These are phyloP conservation scores for Benthosema pterotum DNA, from an alignment of 2,797 vertebrate species.

Conservation along the genomic window DNA sequence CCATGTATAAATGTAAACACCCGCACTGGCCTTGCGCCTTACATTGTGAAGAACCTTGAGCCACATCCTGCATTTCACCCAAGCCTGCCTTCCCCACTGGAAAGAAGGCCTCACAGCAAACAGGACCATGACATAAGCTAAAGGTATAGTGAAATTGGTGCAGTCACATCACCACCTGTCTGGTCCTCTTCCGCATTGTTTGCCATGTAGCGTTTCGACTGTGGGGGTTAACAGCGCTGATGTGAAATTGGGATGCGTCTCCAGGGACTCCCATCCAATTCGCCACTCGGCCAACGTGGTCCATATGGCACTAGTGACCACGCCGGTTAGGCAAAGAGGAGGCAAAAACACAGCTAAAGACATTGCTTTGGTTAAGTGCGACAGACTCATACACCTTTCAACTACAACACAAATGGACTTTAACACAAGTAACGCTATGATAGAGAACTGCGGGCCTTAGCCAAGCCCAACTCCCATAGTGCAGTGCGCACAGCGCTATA, in stretches of 20 bases:
- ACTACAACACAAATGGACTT: slow-evolving; percentile 67
- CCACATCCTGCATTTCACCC: slow-evolving; percentile 40
- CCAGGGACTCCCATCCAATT: slow-evolving; percentile 33
- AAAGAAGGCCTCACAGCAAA: slow-evolving; percentile 51
- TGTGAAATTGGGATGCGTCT: slow-evolving; percentile 39
- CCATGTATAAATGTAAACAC: slow-evolving; percentile 71
- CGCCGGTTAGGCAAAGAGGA: slow-evolving; percentile 24
- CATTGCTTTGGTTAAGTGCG: slow-evolving; percentile 74
- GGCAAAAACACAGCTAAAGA: slow-evolving; percentile 39
- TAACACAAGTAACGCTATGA: slow-evolving; percentile 74
- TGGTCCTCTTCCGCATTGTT: slow-evolving; percentile 70
- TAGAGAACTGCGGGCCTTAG: slow-evolving; percentile 67
- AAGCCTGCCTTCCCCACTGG: slow-evolving; percentile 33
- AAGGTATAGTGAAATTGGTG: slow-evolving; percentile 21
- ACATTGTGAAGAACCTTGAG: slow-evolving; percentile 34
- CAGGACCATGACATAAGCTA: slow-evolving; percentile 42
- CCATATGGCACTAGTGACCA: slow-evolving; percentile 60
- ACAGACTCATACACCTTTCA: slow-evolving; percentile 58
- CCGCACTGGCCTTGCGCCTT: slow-evolving; percentile 47
- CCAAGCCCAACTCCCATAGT: slow-evolving; percentile 77
- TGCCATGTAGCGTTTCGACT: slow-evolving; percentile 33
- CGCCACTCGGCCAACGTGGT: slow-evolving; percentile 42
- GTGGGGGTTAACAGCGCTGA: slow-evolving; percentile 53
- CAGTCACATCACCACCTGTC: slow-evolving; percentile 9
- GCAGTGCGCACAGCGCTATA: slow-evolving; percentile 86